Evolutionary conservation across 2,797 vertebrate genomes (phyloP), one percentile per base, ranked within the genome.

Genomic region (Pagetopsis macropterus): DNA sequence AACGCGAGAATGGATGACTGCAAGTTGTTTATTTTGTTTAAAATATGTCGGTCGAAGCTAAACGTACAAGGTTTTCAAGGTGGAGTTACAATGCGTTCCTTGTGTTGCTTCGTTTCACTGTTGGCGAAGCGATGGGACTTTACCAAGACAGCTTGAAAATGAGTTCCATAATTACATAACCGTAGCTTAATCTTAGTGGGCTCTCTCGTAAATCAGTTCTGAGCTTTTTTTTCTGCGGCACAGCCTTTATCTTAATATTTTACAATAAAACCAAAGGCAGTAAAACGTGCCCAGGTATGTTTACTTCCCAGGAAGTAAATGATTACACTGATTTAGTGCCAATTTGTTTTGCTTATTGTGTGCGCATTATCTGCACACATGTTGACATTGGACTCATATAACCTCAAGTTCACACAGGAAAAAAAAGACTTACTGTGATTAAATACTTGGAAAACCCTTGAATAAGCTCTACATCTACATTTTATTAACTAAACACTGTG

Each of bases 351-450:
- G 23, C 59, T 66, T 69, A 70, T 70, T 56, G 81, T 59, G n/a
- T 31, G 64, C 5, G 10, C 44, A 76, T 85, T 88, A 88, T 87
- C 82, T 84, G 58, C 16, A 37, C 56, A 9, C 0, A 2, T 90
- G 86, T 89, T 88, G 84, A 92, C 88, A 83, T 75, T 86, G 66
- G 65, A 19, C 61, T 81, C 82, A 57, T 87, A 85, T 87, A 86
- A 88, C 82, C 51, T 65, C 10, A 54, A 74, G 85, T 90, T 90
- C 91, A 89, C 87, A 90, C 81, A 85, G 81, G 84, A 89, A 88
- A 79, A 89, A 89, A 79, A 85, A 76, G 13, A 84, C 78, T 88
- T 77, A 74, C 52, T 65, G 58, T 68, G 79, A 86, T 87, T 79
- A 70, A 78, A 79, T 27, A 65, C 59, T 75, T 75, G 50, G 67